These are phyloP conservation scores for Rhopalosiphum maidis DNA, from an alignment of 1,140 invertebrate genomes.

Conservation along the genomic window DNA sequence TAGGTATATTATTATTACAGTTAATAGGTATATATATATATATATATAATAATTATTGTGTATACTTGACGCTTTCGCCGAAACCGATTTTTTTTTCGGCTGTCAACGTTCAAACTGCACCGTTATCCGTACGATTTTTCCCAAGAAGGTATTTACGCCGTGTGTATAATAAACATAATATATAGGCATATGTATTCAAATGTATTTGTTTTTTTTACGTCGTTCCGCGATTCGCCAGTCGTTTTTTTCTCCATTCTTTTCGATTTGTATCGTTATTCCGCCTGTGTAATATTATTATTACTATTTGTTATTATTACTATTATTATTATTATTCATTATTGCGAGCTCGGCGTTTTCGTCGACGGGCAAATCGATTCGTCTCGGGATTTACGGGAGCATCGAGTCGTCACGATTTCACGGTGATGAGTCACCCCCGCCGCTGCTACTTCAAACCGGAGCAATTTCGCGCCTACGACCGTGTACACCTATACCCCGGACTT, in stretches of 20 bases:
- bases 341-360: background rate
- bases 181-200: background rate
- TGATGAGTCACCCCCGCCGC: background rate
- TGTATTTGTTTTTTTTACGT: background rate
- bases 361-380: slow-evolving; percentile 20
- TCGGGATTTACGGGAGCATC: slow-evolving; percentile 24
- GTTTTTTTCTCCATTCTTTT: background rate
- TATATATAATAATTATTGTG: background rate
- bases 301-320: background rate
- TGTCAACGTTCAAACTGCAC: background rate
- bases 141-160: background rate
- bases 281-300: background rate
- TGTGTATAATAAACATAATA: background rate
- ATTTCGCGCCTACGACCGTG: slow-evolving; percentile 15
- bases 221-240: slow-evolving; percentile 7
- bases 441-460: background rate
- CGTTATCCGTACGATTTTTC: background rate
- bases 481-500: background rate
- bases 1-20: background rate
- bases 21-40: background rate
- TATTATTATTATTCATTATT: slow-evolving; percentile 5
- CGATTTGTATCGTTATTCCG: background rate
- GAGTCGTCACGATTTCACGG: slow-evolving; percentile 36
- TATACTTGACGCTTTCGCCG: background rate
- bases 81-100: background rate